A percentile compares a stretch with the other conserved stretches of the same genome.
Evolutionary conservation across 1,140 invertebrate genomes (phyloP).

Genomic region (Geopemphigus sp.): DNA sequence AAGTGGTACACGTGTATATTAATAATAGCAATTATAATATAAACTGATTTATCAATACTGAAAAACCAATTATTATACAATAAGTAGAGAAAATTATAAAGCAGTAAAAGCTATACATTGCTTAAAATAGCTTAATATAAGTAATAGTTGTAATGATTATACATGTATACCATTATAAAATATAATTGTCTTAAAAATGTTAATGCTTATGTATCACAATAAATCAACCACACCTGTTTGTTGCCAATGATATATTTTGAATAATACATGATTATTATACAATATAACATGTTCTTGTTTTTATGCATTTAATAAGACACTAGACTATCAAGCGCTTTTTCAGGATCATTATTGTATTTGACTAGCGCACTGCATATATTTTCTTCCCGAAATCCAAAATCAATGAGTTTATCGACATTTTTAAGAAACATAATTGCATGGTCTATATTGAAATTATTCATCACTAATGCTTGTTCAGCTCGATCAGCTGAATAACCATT

Average conservation of each 20-base stretch:
- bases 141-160: neutral
- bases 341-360: slow-evolving; percentile 75
- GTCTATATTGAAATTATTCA: slow-evolving; percentile 58
- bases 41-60: neutral
- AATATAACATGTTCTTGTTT: neutral
- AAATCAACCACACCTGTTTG: neutral
- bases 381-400: slow-evolving; percentile 78
- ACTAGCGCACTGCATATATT: slow-evolving; percentile 71
- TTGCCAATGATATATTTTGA: neutral
- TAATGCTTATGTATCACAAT: slow-evolving; percentile 1
- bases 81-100: slow-evolving; percentile 15
- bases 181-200: slow-evolving; percentile 3
- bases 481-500: slow-evolving; percentile 60
- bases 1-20: slow-evolving; percentile 30
- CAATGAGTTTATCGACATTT: slow-evolving; percentile 68
- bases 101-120: neutral
- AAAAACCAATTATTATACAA: slow-evolving; percentile 1
- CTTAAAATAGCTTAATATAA: neutral
- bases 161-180: slow-evolving; percentile 31
- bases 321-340: slow-evolving; percentile 81
- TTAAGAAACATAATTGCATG: slow-evolving; percentile 60
- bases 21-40: neutral
- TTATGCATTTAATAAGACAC: slow-evolving; percentile 62
- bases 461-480: slow-evolving; percentile 60
- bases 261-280: neutral